These are phyloP conservation scores for Thaleichthys pacificus DNA, from an alignment of 2,797 vertebrate genomes.

Conservation along the genomic window DNA sequence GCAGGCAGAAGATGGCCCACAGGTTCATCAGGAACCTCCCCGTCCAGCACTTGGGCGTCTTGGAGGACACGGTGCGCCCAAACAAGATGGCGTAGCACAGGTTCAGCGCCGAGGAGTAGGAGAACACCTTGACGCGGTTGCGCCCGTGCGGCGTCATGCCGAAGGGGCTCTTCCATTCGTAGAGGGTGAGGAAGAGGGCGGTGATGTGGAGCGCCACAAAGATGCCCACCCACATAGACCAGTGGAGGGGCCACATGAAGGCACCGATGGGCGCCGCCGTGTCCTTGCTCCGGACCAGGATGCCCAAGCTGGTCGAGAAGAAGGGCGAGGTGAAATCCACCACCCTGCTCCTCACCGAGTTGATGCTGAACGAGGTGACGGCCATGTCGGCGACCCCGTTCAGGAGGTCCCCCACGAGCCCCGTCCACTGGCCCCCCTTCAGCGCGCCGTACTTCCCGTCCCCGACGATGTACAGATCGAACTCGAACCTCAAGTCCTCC, in stretches of 20 bases:
- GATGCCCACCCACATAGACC: constrained; percentile 94
- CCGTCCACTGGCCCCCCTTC: constrained; percentile 85
- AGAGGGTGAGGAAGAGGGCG: constrained; percentile 88
- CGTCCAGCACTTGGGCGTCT: constrained; percentile 94
- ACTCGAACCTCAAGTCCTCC: constrained; percentile 81
- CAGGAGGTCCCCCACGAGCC: constrained; percentile 87
- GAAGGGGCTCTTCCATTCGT: constrained; percentile 91
- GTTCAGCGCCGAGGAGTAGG: constrained; percentile 90
- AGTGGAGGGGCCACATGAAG: constrained; percentile 94
- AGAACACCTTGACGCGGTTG: constrained; percentile 87
- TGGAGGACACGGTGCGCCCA: constrained; percentile 88
- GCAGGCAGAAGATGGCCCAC: constrained; percentile 96
- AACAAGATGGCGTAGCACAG: constrained; percentile 93
- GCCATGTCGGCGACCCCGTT: constrained; percentile 88
- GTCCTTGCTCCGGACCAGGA: constrained; percentile 86
- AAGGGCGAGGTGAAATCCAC: constrained; percentile 94
- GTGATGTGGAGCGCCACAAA: constrained; percentile 87
- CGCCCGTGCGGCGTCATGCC: constrained; percentile 90
- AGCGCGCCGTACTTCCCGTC: constrained; percentile 88
- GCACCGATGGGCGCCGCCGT: constrained; percentile 85
- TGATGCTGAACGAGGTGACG: constrained; percentile 92
- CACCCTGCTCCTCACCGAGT: constrained; percentile 85
- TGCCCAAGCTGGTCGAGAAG: constrained; percentile 93
- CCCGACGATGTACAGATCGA: constrained; percentile 88
- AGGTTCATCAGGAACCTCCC: constrained; percentile 97